Conservation (phyloP, 2,888 invertebrate genomes). For the Conops quadrifasciatus region DNA sequence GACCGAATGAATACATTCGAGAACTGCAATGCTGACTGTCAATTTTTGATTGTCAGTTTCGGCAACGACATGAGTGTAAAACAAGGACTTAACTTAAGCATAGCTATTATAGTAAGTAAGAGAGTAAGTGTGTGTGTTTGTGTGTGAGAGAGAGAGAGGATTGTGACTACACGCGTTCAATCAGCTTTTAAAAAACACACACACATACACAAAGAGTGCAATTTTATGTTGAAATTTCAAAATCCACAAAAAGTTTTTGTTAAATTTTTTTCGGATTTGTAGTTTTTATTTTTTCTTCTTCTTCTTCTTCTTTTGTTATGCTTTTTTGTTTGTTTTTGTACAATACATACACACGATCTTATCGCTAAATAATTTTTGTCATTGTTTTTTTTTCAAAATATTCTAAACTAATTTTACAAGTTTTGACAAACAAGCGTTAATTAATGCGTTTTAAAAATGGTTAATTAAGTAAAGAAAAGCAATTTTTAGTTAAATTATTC, state of each 20-base stretch:
- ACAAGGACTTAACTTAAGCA: background rate
- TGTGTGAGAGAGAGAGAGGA: too few relatives aligned
- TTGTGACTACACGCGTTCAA: background rate
- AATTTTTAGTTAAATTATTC: too few relatives aligned
- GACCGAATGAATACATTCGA: background rate
- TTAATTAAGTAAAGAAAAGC: too few relatives aligned
- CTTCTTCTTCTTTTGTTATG: background rate
- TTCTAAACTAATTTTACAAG: too few relatives aligned
- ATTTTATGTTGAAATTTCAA: slow-evolving; percentile 23
- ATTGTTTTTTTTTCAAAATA: background rate
- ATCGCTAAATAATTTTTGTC: slow-evolving; percentile 12
- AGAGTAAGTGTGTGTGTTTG: too few relatives aligned
- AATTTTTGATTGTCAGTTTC: slow-evolving; percentile 22
- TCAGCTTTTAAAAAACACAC: background rate
- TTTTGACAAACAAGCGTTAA: too few relatives aligned
- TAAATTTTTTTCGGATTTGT: background rate
- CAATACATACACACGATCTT: too few relatives aligned
- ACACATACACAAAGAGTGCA: background rate
- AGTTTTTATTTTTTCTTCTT: background rate
- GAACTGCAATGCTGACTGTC: slow-evolving; percentile 12
- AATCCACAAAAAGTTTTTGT: background rate
- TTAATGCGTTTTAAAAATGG: too few relatives aligned
- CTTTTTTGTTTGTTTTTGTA: background rate
- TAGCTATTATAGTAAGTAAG: too few relatives aligned
- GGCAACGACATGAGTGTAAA: slow-evolving; percentile 20